Evolutionary conservation across 2,113 vertebrate genomes (phyloP).

Genomic region (Pluvialis apricaria): DNA sequence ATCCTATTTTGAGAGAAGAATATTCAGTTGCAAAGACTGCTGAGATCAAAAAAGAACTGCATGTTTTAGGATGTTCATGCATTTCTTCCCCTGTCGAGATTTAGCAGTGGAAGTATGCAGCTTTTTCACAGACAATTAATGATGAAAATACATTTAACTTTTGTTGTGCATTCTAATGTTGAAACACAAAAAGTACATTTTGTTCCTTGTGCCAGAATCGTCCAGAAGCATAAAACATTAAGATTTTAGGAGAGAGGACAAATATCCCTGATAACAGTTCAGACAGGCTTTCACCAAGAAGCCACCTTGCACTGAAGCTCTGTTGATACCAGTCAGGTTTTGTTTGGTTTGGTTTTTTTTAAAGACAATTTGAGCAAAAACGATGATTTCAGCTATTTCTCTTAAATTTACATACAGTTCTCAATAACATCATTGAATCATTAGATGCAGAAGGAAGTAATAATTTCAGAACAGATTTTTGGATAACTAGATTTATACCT

Average conservation of each 20-base stretch:
- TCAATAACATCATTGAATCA: neutral
- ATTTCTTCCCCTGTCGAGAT: neutral
- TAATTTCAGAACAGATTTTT: neutral
- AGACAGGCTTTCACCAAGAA: neutral
- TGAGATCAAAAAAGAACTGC: neutral
- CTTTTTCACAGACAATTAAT: neutral
- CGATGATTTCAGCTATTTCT: neutral
- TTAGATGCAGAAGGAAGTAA: neutral
- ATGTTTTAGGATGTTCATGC: rapidly evolving
- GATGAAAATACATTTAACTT: neutral
- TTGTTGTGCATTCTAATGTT: neutral
- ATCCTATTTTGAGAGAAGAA: neutral
- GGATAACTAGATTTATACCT: neutral
- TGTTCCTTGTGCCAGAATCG: rapidly evolving
- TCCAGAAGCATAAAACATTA: neutral
- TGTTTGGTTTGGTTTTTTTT: neutral
- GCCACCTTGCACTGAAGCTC: neutral
- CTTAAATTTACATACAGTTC: neutral
- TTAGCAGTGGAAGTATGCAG: neutral
- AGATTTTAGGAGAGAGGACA: neutral
- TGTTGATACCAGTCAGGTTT: neutral
- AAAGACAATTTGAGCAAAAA: neutral
- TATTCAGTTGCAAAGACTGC: neutral
- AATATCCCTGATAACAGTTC: neutral
- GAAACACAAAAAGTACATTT: neutral